phyloP scores from a whole-genome alignment of 1,140 invertebrate genomes.

The Ips typographus region DNA sequence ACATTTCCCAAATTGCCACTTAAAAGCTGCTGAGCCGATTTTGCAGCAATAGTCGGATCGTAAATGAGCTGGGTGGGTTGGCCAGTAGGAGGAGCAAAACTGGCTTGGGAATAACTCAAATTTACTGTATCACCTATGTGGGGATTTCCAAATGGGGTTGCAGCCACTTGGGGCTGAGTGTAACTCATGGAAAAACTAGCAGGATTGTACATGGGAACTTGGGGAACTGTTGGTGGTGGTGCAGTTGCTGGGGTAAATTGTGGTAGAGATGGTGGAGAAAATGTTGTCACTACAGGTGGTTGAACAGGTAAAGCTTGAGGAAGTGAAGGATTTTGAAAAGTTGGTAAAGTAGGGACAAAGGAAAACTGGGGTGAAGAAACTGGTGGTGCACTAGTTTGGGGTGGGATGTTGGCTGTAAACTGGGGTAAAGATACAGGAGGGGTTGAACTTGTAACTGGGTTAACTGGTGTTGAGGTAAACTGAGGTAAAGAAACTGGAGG shows the following conservation, averaged over 20 bases:
- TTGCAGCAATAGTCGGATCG: conserved; percentile 50
- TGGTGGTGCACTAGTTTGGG: no score
- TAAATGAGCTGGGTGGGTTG: conserved; percentile 43
- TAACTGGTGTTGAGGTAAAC: not conserved
- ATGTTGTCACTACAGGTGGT: not conserved
- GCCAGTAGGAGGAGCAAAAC: conserved; percentile 13
- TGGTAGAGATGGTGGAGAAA: not conserved
- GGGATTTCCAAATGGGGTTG: not conserved
- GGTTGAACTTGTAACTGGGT: not conserved
- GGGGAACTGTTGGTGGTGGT: conserved; percentile 9
- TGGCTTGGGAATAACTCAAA: conserved; percentile 22
- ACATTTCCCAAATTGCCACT: conserved; percentile 37
- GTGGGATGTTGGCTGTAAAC: not conserved
- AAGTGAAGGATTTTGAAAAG: conserved; percentile 1
- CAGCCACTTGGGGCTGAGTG: conserved; percentile 18
- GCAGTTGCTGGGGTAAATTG: conserved; percentile 13
- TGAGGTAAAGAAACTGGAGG: not conserved
- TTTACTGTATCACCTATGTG: conserved; percentile 14
- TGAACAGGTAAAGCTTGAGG: not conserved
- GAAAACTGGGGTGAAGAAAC: not conserved
- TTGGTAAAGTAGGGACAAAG: not conserved
- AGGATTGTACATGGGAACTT: conserved; percentile 31
- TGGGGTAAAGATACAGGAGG: conserved; percentile 16
- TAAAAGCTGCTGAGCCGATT: conserved; percentile 49
- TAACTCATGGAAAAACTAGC: conserved; percentile 11